Evolutionary conservation across 2,888 invertebrate genomes (phyloP).

Genomic region (Mythimna vitellina): DNA sequence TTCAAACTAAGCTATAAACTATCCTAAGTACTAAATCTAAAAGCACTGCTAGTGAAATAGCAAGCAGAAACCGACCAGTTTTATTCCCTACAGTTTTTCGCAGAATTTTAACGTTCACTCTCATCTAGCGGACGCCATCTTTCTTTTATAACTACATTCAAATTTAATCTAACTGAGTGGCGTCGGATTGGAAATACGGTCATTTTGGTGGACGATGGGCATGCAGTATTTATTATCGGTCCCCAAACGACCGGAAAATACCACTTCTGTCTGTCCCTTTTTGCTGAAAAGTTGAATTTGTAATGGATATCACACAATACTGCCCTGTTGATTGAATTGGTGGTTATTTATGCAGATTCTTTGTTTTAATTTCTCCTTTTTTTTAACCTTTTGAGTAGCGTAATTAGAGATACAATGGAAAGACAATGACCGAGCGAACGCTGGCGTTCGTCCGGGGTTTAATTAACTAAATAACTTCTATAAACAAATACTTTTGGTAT

Average conservation of each 20-base stretch:
- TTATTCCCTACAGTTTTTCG: constrained; percentile 48
- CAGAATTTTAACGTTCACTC: constrained; percentile 55
- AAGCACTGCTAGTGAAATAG: constrained; percentile 38
- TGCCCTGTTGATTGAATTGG: constrained; percentile 41
- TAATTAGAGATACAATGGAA: no score
- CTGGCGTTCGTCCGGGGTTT: no score
- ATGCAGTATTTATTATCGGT: constrained; percentile 67
- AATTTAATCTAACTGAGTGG: constrained; percentile 85
- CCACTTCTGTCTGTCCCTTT: constrained; percentile 59
- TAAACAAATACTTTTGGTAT: neutral
- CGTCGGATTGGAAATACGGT: constrained; percentile 77
- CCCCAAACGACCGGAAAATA: constrained; percentile 65
- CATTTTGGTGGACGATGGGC: constrained; percentile 71
- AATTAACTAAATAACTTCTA: no score
- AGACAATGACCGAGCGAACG: no score
- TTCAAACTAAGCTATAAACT: constrained; percentile 44
- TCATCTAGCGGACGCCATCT: constrained; percentile 61
- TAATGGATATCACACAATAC: constrained; percentile 35
- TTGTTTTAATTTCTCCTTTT: neutral
- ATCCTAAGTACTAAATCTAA: constrained; percentile 44
- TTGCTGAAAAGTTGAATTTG: constrained; percentile 33
- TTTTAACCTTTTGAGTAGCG: no score
- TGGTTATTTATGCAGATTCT: constrained; percentile 22
- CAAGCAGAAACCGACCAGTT: constrained; percentile 24
- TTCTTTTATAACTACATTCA: constrained; percentile 80